Evolutionary conservation across 2,888 invertebrate species (phyloP).

Genomic region (Heteropelma amictum): DNA sequence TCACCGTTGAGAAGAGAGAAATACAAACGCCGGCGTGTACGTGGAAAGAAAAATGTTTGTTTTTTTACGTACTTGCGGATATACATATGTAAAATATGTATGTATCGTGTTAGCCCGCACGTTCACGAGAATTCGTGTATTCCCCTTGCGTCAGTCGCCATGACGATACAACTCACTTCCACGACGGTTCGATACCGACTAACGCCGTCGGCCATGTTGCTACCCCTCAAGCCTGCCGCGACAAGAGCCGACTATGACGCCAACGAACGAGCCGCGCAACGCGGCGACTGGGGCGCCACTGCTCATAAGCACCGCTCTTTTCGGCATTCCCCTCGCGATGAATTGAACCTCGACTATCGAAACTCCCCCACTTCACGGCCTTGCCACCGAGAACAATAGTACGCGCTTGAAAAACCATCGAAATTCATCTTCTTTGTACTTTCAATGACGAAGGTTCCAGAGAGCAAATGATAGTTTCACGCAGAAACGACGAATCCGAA

Average conservation of each 20-base stretch:
- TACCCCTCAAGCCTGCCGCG: constrained; percentile 66
- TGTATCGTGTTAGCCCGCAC: background rate
- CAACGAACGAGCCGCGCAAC: background rate
- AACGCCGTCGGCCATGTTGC: constrained; percentile 73
- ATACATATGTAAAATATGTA: background rate
- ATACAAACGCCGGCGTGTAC: too few relatives aligned
- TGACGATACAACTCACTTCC: constrained; percentile 56
- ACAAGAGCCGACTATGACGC: constrained; percentile 2
- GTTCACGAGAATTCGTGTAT: constrained; percentile 41
- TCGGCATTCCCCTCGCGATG: too few relatives aligned
- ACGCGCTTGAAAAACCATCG: too few relatives aligned
- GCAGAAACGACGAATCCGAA: too few relatives aligned
- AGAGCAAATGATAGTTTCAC: too few relatives aligned
- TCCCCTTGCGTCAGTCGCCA: constrained; percentile 49
- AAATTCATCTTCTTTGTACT: too few relatives aligned
- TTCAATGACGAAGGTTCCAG: too few relatives aligned
- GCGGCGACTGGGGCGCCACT: background rate
- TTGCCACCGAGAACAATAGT: too few relatives aligned
- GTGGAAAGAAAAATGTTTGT: background rate
- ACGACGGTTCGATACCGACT: constrained; percentile 75
- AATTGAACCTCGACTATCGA: too few relatives aligned
- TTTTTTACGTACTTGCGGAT: background rate
- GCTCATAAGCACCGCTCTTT: constrained; percentile 8
- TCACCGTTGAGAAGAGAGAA: too few relatives aligned
- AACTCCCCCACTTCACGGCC: too few relatives aligned